Conservation (phyloP, 1,140 invertebrate species). For the Latrodectus geometricus region DNA sequence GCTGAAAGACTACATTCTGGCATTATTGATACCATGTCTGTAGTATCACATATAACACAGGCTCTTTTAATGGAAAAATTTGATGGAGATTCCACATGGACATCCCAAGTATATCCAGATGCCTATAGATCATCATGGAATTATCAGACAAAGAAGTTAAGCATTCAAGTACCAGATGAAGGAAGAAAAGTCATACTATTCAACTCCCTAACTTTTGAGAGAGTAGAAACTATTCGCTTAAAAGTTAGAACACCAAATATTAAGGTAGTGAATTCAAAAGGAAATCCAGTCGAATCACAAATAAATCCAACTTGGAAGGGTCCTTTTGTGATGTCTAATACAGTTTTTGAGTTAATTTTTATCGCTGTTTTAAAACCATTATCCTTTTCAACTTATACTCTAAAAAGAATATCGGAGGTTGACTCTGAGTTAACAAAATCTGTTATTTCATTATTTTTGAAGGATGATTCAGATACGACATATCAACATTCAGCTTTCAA, state of each 20-base stretch:
- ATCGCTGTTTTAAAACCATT: constrained; percentile 81
- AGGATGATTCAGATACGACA: constrained; percentile 21
- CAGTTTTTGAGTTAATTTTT: constrained; percentile 80
- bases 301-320: constrained; percentile 83
- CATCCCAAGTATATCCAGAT: constrained; percentile 77
- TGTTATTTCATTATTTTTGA: constrained; percentile 35
- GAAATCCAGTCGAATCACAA: constrained; percentile 76
- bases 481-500: constrained; percentile 54
- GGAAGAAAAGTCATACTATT: constrained; percentile 77
- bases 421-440: constrained; percentile 8
- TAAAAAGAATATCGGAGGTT: not conserved
- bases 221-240: constrained; percentile 81
- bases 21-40: constrained; percentile 79
- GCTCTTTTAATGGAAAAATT: constrained; percentile 73
- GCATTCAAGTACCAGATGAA: constrained; percentile 44
- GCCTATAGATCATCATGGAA: constrained; percentile 85
- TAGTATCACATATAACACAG: constrained; percentile 76
- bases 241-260: constrained; percentile 79
- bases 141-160: constrained; percentile 75
- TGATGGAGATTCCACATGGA: constrained; percentile 32
- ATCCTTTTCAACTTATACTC: constrained; percentile 78
- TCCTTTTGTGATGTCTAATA: constrained; percentile 55
- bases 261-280: constrained; percentile 77
- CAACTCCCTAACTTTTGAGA: constrained; percentile 81
- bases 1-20: constrained; percentile 86